Percentiles rank a stretch among this genome's conserved stretches.
phyloP scores from a whole-genome alignment of 2,888 invertebrate genomes.

The Catonia carolina region DNA sequence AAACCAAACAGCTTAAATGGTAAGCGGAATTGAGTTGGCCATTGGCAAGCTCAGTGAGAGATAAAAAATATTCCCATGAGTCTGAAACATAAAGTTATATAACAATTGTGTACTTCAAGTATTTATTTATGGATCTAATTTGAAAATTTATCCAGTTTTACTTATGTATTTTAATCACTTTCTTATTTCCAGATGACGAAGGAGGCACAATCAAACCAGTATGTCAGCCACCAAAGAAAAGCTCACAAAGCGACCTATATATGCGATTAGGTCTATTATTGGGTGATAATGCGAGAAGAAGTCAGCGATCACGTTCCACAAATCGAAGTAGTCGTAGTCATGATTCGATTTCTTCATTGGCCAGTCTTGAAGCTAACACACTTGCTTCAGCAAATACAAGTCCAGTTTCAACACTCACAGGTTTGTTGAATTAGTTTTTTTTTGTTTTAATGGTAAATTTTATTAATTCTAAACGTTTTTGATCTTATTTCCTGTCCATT shows the following conservation, averaged over 20 bases:
- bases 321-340: conserved; percentile 39
- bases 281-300: conserved; percentile 58
- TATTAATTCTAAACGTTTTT: neutral
- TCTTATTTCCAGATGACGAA: conserved; percentile 56
- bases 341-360: conserved; percentile 48
- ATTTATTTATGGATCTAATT: no score
- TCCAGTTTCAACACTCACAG: conserved; percentile 83
- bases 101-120: no score
- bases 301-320: conserved; percentile 33
- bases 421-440: no score
- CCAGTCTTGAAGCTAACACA: conserved; percentile 54
- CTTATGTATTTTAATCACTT: no score
- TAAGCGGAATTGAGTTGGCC: no score
- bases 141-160: no score
- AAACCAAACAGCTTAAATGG: no score
- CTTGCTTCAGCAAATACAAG: conserved; percentile 76
- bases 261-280: conserved; percentile 75
- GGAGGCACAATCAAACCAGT: conserved; percentile 58
- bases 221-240: conserved; percentile 40
- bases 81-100: no score
- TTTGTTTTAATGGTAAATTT: neutral
- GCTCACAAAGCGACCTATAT: conserved; percentile 70
- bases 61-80: no score
- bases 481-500: neutral
- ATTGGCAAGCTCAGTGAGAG: no score